Conservation (phyloP, 2,113 vertebrate genomes). For the cattle (Bos taurus) region ARS-UCD2.0 NC_037329.1:96266501-96267000, state of each 20-base stretch:
- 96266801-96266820: background rate
- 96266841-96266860: background rate
- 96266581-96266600: conserved; percentile 87
- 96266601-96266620: conserved; percentile 92
- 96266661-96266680: conserved; percentile 89
- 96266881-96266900: background rate
- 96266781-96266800: background rate
- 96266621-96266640: conserved; percentile 90
- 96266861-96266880: background rate
- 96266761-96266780: background rate
- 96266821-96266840: background rate
- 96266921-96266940: background rate
- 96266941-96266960: background rate
- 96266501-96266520: conserved; percentile 90
- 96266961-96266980: background rate
- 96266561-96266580: conserved; percentile 92
- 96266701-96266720: conserved; percentile 92
- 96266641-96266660: conserved; percentile 92
- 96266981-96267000: background rate
- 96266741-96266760: conserved; percentile 67
- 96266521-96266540: conserved; percentile 88
- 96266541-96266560: conserved; percentile 86
- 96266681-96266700: conserved; percentile 90
- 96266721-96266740: conserved; percentile 86
- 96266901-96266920: background rate